Evolutionary conservation across 2,888 invertebrate species (phyloP), one percentile per base, ranked within the genome.

Genomic region (Xestobium rufovillosum): DNA sequence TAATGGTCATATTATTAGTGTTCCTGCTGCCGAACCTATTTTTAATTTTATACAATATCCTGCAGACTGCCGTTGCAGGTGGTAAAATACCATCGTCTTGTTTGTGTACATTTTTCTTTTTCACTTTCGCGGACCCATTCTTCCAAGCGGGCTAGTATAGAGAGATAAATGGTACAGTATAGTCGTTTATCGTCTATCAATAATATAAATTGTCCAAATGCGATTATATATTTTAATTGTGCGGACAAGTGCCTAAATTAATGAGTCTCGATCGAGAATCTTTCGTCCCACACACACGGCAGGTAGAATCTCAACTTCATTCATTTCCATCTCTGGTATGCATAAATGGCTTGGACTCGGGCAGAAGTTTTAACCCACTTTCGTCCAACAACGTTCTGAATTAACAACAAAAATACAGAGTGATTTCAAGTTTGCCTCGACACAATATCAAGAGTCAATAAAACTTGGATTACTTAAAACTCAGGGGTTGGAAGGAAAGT

Each of bases 141-240:
- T 19, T n/a, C 6, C 23, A 19, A 19, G 6, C n/a, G n/a, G n/a
- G n/a, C n/a, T n/a, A n/a, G n/a, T n/a, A 25, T 28, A 15, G 26
- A 27, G 59, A 60, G 61, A 60, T 61, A 57, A 60, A 61, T 59
- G 57, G 57, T 58, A 47, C 42, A 48, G 47, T 45, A 43, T 39
- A 49, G 53, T 44, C 56, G 54, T 61, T 63, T 61, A 64, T 64
- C 59, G 60, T 55, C 58, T 56, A 63, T 65, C 65, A 63, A 64
- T 66, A 63, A 63, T 62, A 65, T 64, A 65, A 65, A 65, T 65
- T 63, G 63, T 63, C 61, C 57, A 58, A 61, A 64, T 60, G 56
- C 60, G 61, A 61, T 61, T 65, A 63, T 63, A 64, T 64, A 63
- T 64, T 63, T 64, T 63, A 64, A 64, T 64, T 64, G 64, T 62